A percentile compares a stretch with the other conserved stretches of the same genome.
These are phyloP conservation scores for Gymnocypris eckloni DNA, from an alignment of 2,797 vertebrate genomes.

Conservation along the genomic window DNA sequence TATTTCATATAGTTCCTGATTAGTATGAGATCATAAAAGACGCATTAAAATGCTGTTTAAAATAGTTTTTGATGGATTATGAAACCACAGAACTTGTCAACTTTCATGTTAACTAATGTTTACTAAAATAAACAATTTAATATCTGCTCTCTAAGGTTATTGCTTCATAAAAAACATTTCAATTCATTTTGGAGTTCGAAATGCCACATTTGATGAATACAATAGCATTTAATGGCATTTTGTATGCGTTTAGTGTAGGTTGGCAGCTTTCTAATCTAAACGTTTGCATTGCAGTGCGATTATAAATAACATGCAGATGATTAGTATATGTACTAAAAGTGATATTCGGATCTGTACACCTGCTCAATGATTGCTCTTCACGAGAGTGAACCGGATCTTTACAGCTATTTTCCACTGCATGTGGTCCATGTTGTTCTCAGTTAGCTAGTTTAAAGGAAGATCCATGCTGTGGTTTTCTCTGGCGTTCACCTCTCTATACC, in stretches of 20 bases:
- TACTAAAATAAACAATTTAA: background rate
- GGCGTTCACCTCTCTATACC: slow-evolving; percentile 72
- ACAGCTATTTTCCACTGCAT: background rate
- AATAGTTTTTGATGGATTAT: too few relatives aligned
- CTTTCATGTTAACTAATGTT: background rate
- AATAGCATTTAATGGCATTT: background rate
- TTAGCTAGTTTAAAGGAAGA: slow-evolving; percentile 51
- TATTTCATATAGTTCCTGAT: background rate
- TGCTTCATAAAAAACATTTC: background rate
- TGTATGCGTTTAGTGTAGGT: background rate
- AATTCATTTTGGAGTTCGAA: background rate
- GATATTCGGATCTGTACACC: slow-evolving; percentile 1
- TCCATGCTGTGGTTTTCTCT: slow-evolving; percentile 62
- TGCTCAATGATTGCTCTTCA: background rate
- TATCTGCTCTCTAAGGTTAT: background rate
- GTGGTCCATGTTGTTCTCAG: background rate
- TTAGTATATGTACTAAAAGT: background rate
- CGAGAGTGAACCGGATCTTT: background rate
- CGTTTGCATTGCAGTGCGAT: background rate
- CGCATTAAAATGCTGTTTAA: background rate
- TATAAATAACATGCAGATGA: background rate
- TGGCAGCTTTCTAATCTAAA: background rate
- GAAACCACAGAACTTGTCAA: background rate
- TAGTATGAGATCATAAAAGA: background rate
- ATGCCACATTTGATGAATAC: background rate